Evolutionary conservation across 2,888 invertebrate species (phyloP), one percentile per base, ranked within the genome.

Genomic region (Tipula vernalis): DNA sequence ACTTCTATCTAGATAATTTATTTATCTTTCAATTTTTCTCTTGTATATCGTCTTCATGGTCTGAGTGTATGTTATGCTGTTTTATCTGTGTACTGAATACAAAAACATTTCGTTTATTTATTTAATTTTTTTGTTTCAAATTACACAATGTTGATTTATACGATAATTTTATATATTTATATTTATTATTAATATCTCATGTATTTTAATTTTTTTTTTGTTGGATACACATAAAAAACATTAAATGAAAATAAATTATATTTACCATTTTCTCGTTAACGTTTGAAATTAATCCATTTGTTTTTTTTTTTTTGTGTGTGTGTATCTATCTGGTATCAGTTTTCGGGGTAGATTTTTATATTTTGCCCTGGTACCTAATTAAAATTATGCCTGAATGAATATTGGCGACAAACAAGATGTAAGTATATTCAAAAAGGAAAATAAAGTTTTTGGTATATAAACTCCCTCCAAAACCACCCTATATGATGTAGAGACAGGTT

Each of bases 1-100:
- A 71, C 71, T 71, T 71, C 71, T 71, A 71, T 71, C 71, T 71
- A 71, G 71, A 71, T 71, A 71, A 71, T 71, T 71, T 71, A 71
- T 71, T 71, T 71, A 71, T 71, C 28, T 71, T 71, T 71, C 28
- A 71, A 71, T 71, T 71, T 71, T 71, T 57, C 57, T 57, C 57
- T 57, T 18, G 18, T 6, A 18, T 57, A 28, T 28, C 28, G 28
- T 28, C 28, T 28, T 28, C 28, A 28, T 28, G 28, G 28, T n/a
- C 28, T 28, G 15, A 10, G 47, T 47, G n/a, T 51, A 8, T 57
- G n/a, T 57, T 15, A 2, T 57, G 18, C 12, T 12, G 15, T 6
- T 51, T n/a, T 51, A 51, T 51, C 5, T 57, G 5, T 57, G 51
- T 57, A 3, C 15, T 57, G 51, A 15, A 57, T 57, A n/a, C n/a